Evolutionary conservation across 2,113 vertebrate genomes (phyloP).

Genomic region (Syngnathus scovelli): DNA sequence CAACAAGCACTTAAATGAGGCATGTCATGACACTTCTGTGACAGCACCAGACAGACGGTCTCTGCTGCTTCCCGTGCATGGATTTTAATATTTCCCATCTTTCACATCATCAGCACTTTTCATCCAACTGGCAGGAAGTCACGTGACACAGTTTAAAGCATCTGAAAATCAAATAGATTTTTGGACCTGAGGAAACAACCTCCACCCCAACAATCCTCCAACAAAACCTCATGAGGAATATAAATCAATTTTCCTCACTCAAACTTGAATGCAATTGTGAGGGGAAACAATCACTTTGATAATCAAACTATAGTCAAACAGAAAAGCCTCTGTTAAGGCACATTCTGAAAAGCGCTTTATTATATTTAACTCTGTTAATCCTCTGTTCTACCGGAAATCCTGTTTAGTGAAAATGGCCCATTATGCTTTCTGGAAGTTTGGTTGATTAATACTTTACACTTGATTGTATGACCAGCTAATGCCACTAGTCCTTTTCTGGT

Average conservation of each 20-base stretch:
- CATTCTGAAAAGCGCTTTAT: neutral
- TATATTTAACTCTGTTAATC: neutral
- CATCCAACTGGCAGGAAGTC: constrained; percentile 48
- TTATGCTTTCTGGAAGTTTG: neutral
- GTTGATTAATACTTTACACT: neutral
- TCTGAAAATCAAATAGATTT: constrained; percentile 45
- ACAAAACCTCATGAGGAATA: neutral
- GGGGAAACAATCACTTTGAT: neutral
- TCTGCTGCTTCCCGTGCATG: constrained; percentile 29
- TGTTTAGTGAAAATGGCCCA: neutral
- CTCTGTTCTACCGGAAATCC: neutral
- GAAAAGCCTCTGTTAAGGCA: neutral
- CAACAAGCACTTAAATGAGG: neutral
- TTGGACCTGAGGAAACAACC: constrained; percentile 24
- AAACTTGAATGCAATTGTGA: neutral
- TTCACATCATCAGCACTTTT: constrained; percentile 34
- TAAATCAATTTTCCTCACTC: neutral
- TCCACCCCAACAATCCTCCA: neutral
- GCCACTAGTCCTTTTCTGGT: neutral
- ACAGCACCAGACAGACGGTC: constrained; percentile 20
- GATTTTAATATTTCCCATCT: constrained; percentile 39
- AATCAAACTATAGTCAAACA: neutral
- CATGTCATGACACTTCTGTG: constrained; percentile 6
- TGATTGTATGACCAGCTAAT: neutral
- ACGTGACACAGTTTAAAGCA: constrained; percentile 55